Base-by-base conservation (phyloP, 1,140 invertebrate genomes). In the Drosophila nigrodunni region DNA sequence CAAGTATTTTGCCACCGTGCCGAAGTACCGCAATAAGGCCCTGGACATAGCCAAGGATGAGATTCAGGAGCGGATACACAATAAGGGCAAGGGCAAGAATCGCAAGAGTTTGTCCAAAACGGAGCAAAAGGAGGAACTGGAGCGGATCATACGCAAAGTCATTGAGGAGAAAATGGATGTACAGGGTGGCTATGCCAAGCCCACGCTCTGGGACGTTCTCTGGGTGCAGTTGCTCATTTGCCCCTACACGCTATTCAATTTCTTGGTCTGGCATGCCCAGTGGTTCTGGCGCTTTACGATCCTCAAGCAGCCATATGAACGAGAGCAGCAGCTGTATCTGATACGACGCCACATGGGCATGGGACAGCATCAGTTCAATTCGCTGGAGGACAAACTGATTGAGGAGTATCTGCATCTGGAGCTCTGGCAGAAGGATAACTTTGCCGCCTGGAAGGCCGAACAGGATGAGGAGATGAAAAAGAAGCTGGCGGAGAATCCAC, bases 161-260 rank as follows among this genome's bases (percentile, higher is more conserved):
- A 95, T 98, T 66, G 96, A 97, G 93, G 95, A 97, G 77, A 98
- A 98, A 87, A 97, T 98, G 95, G 97, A 98, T 91, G 97, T 98
- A 37, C 95, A 96, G 90, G 97, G 97, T 4, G 96, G 97, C 7
- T 98, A 98, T 93, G 96, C 96, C 0, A 97, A 97, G 90, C 97
- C 97, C 7, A 94, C 94, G 61, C 90, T 96, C 3, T 93, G 93
- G 35, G 95, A 98, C 92, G 95, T 98, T 1, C 92, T 98, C 8
- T 97, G 96, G 95, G 93, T 98, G 59, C 96, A 98, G 92, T 89
- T 98, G 39, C 91, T 97, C 39, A 94, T 97, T 35, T 94, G 95
- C 30, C 97, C 97, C 0, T 96, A 96, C 82, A 95, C 95, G 18
- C 83, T 97, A 10, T 78, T 93, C 25, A 93, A 93, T 61, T 97